Evolutionary conservation across 2,888 invertebrate species (phyloP).

Genomic region (Nebria brevicollis): DNA sequence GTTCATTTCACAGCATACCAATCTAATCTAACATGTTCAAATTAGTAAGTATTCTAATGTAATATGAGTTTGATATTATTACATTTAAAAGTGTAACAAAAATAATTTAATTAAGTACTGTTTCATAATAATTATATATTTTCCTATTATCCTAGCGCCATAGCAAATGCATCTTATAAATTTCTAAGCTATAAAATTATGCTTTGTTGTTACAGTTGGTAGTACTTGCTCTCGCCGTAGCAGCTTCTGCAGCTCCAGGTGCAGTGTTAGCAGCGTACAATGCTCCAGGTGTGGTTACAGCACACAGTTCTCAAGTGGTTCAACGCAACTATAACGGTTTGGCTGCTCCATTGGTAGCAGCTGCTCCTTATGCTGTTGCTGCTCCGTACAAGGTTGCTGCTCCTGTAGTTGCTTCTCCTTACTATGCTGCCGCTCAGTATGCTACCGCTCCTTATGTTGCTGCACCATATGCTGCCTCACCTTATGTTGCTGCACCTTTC

Average conservation of each 20-base stretch:
- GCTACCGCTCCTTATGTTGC: slow-evolving; percentile 51
- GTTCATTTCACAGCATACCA: slow-evolving; percentile 24
- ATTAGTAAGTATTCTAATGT: slow-evolving; percentile 49
- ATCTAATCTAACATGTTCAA: slow-evolving; percentile 51
- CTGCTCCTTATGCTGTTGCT: slow-evolving; percentile 49
- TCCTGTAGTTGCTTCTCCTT: slow-evolving; percentile 55
- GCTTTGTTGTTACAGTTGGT: slow-evolving; percentile 20
- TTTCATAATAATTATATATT: background rate
- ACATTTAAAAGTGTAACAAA: too few relatives aligned
- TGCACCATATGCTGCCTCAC: slow-evolving; percentile 30
- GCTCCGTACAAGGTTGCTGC: slow-evolving; percentile 53
- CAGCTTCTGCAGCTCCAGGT: slow-evolving; percentile 56
- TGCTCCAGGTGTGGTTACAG: slow-evolving; percentile 66
- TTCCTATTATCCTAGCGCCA: background rate
- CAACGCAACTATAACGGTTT: slow-evolving; percentile 72
- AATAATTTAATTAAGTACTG: too few relatives aligned
- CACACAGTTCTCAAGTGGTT: slow-evolving; percentile 73
- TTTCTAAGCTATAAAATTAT: background rate
- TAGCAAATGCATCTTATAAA: too few relatives aligned
- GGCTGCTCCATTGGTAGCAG: slow-evolving; percentile 60
- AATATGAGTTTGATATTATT: too few relatives aligned
- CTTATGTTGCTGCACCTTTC: slow-evolving; percentile 49
- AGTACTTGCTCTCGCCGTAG: slow-evolving; percentile 50
- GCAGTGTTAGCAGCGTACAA: slow-evolving; percentile 56
- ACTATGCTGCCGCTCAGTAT: slow-evolving; percentile 54